Evolutionary conservation across 2,888 invertebrate genomes (phyloP).

Genomic region (Andrena minutula): DNA sequence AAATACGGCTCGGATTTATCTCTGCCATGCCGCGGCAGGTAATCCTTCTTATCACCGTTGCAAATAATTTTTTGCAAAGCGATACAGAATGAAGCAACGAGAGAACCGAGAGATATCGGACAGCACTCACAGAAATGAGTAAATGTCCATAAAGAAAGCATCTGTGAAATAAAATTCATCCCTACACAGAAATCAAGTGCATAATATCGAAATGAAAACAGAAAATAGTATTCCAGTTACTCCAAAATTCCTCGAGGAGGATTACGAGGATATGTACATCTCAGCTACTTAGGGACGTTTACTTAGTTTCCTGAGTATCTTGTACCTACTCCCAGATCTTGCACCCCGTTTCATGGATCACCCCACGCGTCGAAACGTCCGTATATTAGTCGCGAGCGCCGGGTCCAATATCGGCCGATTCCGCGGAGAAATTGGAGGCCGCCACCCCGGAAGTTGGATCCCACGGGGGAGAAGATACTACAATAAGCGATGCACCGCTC

Average conservation of each 20-base stretch:
- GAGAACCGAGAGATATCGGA: no score
- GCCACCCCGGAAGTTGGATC: constrained; percentile 4
- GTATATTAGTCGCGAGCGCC: not conserved
- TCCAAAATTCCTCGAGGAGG: no score
- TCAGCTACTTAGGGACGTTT: not conserved
- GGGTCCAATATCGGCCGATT: constrained; percentile 10
- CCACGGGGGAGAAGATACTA: not conserved
- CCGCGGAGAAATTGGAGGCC: not conserved
- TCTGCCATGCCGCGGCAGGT: not conserved
- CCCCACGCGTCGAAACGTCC: not conserved
- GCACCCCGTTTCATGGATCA: not conserved
- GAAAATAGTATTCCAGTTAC: no score
- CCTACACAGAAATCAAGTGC: no score
- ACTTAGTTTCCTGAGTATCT: not conserved
- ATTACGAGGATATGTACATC: no score
- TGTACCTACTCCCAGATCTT: not conserved
- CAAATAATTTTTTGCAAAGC: not conserved
- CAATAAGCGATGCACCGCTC: constrained; percentile 61
- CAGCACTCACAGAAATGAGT: no score
- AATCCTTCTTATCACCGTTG: not conserved
- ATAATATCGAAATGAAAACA: no score
- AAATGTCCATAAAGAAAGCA: no score
- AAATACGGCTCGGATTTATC: constrained; percentile 45
- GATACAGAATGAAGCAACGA: no score
- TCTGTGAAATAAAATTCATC: no score